Base-by-base conservation (phyloP, 92 coral and sea anemone species). In the Epizoanthus scotinus region DNA sequence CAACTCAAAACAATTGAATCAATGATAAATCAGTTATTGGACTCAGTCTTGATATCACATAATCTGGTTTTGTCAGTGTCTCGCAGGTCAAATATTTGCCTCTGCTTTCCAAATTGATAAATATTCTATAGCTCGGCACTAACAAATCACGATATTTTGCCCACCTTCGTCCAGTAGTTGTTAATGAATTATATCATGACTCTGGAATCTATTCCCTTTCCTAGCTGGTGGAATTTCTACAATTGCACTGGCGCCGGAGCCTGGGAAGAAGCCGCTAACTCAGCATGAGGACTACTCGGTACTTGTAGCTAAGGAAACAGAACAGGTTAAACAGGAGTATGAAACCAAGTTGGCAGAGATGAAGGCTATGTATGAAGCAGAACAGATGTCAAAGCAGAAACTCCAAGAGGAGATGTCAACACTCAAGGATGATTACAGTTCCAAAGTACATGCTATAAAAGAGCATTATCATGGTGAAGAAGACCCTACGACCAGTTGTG, bases 381-480 rank as follows among this genome's bases (percentile, higher is more conserved):
- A 95, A 83, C 98, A 90, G 61, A 90, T 91, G 87, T 93, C 98
- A 24, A 95, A 93, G 68, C 95, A 95, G 79, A 89, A 93, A 79
- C 91, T 95, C 31, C 93, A 93, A 58, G 97, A 84, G 9, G 98
- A 93, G 75, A 89, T 92, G 88, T 91, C 91, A 13, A 79, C 82
- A 27, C 82, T 95, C 64, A 87, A 91, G 70, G 88, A 87, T 29
- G 95, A 92, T 26, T 95, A 93, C 78, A 88, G 87, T 75, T 78
- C 77, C 25, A 90, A 93, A 84, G 92, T 95, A 22, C 93, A 84
- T 62, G 90, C 86, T n/a, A 90, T 95, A 8, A 98, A 93, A 73
- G 94, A 91, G 36, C 98, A 95, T 47, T 95, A 95, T 57, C 87
- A 91, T 7, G 38, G 69, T 0, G 85, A 87, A 22, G 85, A 84